phyloP scores from a whole-genome alignment of 30 jellyfish, hydroid and myxozoan genomes.

The Cassiopea xamachana region DNA sequence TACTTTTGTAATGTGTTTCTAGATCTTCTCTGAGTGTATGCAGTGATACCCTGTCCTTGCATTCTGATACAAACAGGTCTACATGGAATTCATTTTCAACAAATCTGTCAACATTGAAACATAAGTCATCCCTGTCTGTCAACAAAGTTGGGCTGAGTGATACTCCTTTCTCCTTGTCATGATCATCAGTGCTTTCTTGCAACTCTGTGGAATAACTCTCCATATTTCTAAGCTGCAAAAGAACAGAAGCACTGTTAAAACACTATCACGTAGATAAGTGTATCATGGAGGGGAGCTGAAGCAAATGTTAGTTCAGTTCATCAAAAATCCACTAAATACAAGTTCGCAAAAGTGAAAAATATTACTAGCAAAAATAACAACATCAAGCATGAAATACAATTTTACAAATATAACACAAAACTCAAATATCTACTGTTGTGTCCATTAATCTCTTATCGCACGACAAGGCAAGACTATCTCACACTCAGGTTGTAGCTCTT shows the following conservation, averaged over 20 bases:
- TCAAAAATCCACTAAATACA: too few relatives aligned
- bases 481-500: too few relatives aligned
- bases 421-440: too few relatives aligned
- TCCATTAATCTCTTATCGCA: too few relatives aligned
- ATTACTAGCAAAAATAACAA: too few relatives aligned
- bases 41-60: conserved; percentile 87
- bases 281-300: too few relatives aligned
- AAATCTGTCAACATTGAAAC: conserved; percentile 80
- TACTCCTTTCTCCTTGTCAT: neutral
- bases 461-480: too few relatives aligned
- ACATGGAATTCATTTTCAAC: conserved; percentile 78
- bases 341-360: too few relatives aligned
- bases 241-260: neutral
- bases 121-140: conserved; percentile 26
- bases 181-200: neutral
- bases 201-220: neutral
- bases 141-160: conserved; percentile 15
- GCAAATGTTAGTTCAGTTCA: too few relatives aligned
- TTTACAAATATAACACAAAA: too few relatives aligned
- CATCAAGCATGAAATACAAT: too few relatives aligned
- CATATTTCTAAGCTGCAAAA: neutral
- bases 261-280: neutral
- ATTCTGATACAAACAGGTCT: conserved; percentile 84
- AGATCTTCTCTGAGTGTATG: conserved; percentile 83
- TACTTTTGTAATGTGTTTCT: conserved; percentile 86